Evolutionary conservation across 1,140 invertebrate species (phyloP), one percentile per base, ranked within the genome.

Genomic region (Hormaphis cornu): DNA sequence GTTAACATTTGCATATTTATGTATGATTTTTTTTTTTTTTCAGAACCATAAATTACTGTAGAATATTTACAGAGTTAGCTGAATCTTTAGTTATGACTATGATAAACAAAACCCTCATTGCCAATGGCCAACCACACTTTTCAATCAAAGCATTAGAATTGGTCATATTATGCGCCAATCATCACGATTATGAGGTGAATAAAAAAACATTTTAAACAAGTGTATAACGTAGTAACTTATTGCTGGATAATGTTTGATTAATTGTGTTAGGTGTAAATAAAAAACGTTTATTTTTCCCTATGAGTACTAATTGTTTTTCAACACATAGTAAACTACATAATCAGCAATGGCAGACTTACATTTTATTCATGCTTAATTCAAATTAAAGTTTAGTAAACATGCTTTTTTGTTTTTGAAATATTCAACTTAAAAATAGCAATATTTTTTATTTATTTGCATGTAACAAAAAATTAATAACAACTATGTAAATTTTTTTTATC

Each of bases 21-120:
- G 4, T 42, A 30, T 26, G 3, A 18, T 54, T 73, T 8, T 73
- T 72, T 66, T 70, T 75, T 76, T 72, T 73, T 70, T 75, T 72
- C 74, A 88, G 86, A 73, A 91, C 90, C 20, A 84, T 93, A 59
- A 97, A 95, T 77, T 97, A 93, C 78, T 92, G 90, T 76, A 86
- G 95, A 73, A 88, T 98, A 73, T 98, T 98, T 78, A 96, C 95
- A 16, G 94, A 97, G 78, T 79, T 97, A 56, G 93, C 87, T 26
- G 95, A 98, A 80, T 87, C 91, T 14, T 90, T 97, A 78, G 80
- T 98, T 72, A 85, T 89, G 66, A 87, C 88, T 75, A 92, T 98
- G 73, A 81, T 96, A 10, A 80, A 82, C 52, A 77, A 79, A 72
- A 80, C 79, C 72, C 77, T 73, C 52, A 28, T n/a, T 20, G 30